phyloP scores from a whole-genome alignment of 2,888 invertebrate genomes.

The Macropis europaea region DNA sequence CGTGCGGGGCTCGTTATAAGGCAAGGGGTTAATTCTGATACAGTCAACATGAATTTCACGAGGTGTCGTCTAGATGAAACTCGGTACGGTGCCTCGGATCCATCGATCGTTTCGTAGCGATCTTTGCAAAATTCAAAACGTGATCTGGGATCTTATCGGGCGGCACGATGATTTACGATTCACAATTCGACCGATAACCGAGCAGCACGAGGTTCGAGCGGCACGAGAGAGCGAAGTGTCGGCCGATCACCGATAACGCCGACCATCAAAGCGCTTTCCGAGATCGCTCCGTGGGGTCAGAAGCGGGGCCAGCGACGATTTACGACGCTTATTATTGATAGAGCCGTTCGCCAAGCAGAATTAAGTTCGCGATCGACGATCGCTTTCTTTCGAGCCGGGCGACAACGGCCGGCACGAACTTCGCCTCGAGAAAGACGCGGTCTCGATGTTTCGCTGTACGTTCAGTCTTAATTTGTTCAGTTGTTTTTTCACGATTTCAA shows the following conservation, averaged over 20 bases:
- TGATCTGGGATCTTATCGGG: slow-evolving; percentile 58
- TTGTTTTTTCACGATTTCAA: too few relatives aligned
- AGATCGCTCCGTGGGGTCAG: slow-evolving; percentile 48
- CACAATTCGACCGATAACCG: slow-evolving; percentile 44
- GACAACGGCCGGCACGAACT: too few relatives aligned
- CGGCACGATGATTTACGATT: slow-evolving; percentile 56
- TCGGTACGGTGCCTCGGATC: not conserved
- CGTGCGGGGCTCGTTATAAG: too few relatives aligned
- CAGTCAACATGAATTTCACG: too few relatives aligned
- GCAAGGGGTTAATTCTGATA: too few relatives aligned
- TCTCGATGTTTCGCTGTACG: too few relatives aligned
- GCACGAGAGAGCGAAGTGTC: slow-evolving; percentile 45
- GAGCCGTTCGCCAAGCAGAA: slow-evolving; percentile 20
- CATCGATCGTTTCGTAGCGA: slow-evolving; percentile 2
- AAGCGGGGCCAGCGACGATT: slow-evolving; percentile 44
- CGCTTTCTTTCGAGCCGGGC: not conserved
- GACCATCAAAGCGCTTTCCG: slow-evolving; percentile 53
- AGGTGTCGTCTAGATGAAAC: slow-evolving; percentile 26
- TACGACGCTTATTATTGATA: slow-evolving; percentile 54
- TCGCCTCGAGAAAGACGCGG: too few relatives aligned
- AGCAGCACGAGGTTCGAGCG: slow-evolving; percentile 17
- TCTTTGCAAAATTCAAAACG: slow-evolving; percentile 56
- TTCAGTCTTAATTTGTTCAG: too few relatives aligned
- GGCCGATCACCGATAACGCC: slow-evolving; percentile 58
- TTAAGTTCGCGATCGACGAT: not conserved